Evolutionary conservation across 2,113 vertebrate genomes (phyloP).

Genomic region (Ctenomys sociabilis): DNA sequence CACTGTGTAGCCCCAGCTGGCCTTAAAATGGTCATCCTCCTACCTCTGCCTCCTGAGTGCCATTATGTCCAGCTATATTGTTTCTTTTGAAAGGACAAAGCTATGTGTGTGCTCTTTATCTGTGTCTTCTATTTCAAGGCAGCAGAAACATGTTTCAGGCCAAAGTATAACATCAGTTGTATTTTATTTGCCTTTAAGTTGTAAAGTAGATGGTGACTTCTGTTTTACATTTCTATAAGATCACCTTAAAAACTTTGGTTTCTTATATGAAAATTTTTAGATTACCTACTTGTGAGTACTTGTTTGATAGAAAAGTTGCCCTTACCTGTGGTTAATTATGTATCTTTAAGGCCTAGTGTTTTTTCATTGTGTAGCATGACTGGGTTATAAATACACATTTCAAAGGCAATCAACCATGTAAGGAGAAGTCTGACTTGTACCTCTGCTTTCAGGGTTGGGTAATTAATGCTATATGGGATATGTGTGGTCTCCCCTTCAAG

Average conservation of each 20-base stretch:
- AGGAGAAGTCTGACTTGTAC: constrained; percentile 28
- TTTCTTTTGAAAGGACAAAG: neutral
- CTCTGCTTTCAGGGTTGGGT: neutral
- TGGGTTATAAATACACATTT: constrained; percentile 56
- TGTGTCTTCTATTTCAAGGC: constrained; percentile 14
- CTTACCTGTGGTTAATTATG: constrained; percentile 56
- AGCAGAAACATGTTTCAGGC: constrained; percentile 12
- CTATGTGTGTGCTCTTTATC: neutral
- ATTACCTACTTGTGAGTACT: neutral
- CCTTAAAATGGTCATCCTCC: neutral
- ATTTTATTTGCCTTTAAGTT: constrained; percentile 45
- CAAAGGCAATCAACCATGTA: neutral
- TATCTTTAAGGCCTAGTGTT: neutral
- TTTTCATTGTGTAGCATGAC: constrained; percentile 27
- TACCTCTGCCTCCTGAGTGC: neutral
- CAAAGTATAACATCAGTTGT: neutral
- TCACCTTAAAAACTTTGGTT: constrained; percentile 17
- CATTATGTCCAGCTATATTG: neutral
- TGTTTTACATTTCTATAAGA: constrained; percentile 48
- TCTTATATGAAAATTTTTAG: constrained; percentile 30
- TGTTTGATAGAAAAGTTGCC: constrained; percentile 42
- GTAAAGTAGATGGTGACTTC: constrained; percentile 33
- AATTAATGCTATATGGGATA: neutral
- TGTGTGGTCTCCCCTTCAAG: neutral
- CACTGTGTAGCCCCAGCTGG: neutral